phyloP scores from a whole-genome alignment of 2,797 vertebrate genomes.

The Liasis olivaceus region DNA sequence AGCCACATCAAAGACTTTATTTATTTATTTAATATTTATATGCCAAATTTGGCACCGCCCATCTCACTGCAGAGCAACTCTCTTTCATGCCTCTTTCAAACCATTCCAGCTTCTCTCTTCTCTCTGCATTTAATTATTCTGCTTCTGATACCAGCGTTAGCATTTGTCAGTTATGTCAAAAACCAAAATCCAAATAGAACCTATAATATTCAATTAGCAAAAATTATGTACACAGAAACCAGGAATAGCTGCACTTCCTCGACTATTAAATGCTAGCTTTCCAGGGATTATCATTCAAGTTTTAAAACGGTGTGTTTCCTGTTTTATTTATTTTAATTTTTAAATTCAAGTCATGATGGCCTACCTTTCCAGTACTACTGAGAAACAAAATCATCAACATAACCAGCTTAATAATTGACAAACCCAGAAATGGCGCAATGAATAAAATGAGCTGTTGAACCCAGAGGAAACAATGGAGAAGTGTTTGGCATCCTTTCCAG shows the following conservation, averaged over 20 bases:
- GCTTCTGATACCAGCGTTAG: background rate
- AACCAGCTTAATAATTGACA: too few species aligned
- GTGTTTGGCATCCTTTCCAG: too few species aligned
- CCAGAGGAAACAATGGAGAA: too few species aligned
- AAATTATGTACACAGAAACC: background rate
- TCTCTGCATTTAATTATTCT: background rate
- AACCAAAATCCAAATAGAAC: background rate
- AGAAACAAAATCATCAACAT: background rate
- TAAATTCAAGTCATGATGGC: background rate
- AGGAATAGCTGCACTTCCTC: too few species aligned
- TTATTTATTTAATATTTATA: too few species aligned
- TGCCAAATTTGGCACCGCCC: too few species aligned
- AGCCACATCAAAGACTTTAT: background rate
- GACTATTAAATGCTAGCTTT: too few species aligned
- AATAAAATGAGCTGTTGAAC: too few species aligned
- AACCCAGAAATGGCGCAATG: too few species aligned
- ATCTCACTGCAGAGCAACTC: too few species aligned
- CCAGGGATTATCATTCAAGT: background rate
- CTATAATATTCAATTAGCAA: background rate
- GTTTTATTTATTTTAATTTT: background rate
- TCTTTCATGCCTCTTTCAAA: background rate
- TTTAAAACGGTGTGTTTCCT: background rate
- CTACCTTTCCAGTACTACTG: background rate
- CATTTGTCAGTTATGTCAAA: background rate
- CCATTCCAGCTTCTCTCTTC: background rate